Base-by-base conservation (phyloP, 2,113 vertebrate genomes). In the Fukomys damarensis region DNA sequence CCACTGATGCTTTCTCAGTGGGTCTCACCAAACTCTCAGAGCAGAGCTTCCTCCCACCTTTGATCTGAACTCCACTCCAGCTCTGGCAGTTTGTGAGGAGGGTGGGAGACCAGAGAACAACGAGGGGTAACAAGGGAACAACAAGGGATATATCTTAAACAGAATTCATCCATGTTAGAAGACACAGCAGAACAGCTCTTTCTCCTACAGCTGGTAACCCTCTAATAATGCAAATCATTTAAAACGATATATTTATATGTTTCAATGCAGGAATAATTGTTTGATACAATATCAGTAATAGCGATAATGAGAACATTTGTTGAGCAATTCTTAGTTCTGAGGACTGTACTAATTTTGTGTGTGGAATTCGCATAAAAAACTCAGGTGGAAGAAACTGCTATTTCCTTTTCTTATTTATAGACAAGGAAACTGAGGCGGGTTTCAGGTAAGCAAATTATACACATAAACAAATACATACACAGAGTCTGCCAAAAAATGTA, bases 41-140 rank as follows among this genome's bases (percentile, higher is more conserved):
- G 41, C 46, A 61, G 13, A 7, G 19, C 17, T 79, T 61, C 14
- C 79, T 61, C 14, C 14, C 93, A 22, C 14, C 82, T 95, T 35
- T 61, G 54, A 91, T 59, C 54, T 93, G 54, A 82, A 38, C n/a
- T 97, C 38, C 61, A 13, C 56, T 96, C 63, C 63, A 95, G 63
- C 12, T 70, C 26, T 77, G 46, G 22, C n/a, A n/a, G n/a, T n/a
- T n/a, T 41, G 0, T 72, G 2, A 28, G n/a, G n/a, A 14, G 14
- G 58, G 32, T 46, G 1, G 41, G 26, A 24, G 28, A 43, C 5
- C 38, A 92, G 41, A 70, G 43, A 63, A 24, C 61, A 49, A 49
- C 46, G 9, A 49, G 9, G 46, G 46, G 9, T 9, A 49, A 49
- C 46, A 49, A 49, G 46, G 46, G 46, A 49, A 49, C 9, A 38